Evolutionary conservation across 1,140 invertebrate species (phyloP).

Genomic region (Pseudomyrmex concolor): DNA sequence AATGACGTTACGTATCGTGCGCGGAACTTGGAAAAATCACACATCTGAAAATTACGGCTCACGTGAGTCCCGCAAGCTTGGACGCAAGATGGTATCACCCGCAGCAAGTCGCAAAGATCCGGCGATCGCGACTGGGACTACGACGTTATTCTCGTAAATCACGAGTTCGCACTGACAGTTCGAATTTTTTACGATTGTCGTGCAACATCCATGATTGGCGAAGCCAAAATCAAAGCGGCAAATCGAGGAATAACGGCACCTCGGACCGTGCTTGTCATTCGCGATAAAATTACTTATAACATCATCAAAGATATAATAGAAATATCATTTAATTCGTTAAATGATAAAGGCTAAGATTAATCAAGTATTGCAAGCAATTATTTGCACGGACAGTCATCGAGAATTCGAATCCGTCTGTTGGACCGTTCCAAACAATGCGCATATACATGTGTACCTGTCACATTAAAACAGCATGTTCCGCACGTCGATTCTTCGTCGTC

Average conservation of each 20-base stretch:
- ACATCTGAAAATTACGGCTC: neutral
- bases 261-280: neutral
- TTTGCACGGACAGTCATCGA: too few relatives aligned
- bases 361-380: too few relatives aligned
- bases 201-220: neutral
- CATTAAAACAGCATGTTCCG: too few relatives aligned
- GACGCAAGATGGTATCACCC: constrained; percentile 50
- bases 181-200: too few relatives aligned
- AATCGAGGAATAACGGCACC: neutral
- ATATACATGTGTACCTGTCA: too few relatives aligned
- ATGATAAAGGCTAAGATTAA: too few relatives aligned
- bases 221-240: neutral
- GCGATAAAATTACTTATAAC: neutral
- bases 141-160: constrained; percentile 1
- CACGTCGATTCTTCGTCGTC: neutral
- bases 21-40: constrained; percentile 15
- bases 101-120: constrained; percentile 5
- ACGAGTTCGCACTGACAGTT: neutral
- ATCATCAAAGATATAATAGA: neutral
- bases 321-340: too few relatives aligned
- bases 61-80: neutral
- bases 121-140: constrained; percentile 23
- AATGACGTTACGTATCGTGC: neutral
- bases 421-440: too few relatives aligned
- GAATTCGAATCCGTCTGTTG: too few relatives aligned